Evolutionary conservation across 1,140 invertebrate species (phyloP).

Genomic region (Spodoptera frugiperda): DNA sequence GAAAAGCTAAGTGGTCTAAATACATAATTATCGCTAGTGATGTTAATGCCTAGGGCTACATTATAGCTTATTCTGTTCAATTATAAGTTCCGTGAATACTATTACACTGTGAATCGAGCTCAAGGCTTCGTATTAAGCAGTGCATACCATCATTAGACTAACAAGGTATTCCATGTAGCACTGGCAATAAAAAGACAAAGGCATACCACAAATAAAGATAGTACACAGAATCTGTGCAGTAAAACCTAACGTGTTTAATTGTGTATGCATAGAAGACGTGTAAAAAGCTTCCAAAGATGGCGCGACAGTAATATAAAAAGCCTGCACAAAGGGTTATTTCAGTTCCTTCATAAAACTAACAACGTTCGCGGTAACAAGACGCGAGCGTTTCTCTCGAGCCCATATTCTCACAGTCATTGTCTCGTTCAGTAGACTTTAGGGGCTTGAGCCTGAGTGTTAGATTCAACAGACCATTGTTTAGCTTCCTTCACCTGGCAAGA

Average conservation of each 20-base stretch:
- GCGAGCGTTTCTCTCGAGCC: slow-evolving; percentile 76
- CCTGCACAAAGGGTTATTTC: slow-evolving; percentile 73
- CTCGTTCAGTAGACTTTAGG: slow-evolving; percentile 77
- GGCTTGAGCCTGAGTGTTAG: slow-evolving; percentile 73
- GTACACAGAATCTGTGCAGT: not conserved
- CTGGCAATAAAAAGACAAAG: not conserved
- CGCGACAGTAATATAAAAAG: slow-evolving; percentile 64
- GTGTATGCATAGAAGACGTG: slow-evolving; percentile 20
- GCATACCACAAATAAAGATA: not conserved
- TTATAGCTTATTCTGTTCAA: no score
- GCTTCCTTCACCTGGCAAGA: slow-evolving; percentile 80
- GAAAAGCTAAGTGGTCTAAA: not conserved
- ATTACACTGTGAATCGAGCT: no score
- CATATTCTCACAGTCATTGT: slow-evolving; percentile 78
- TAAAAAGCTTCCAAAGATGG: slow-evolving; percentile 8
- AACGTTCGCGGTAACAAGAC: slow-evolving; percentile 81
- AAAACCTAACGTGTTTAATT: slow-evolving; percentile 31
- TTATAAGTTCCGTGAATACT: no score
- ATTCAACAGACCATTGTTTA: slow-evolving; percentile 77
- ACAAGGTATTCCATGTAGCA: no score
- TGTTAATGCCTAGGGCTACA: no score
- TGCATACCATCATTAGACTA: no score
- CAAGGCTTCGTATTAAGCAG: no score
- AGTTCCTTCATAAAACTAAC: slow-evolving; percentile 83
- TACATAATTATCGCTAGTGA: no score